Conservation (phyloP, 1,140 invertebrate genomes). For the Drosophila trapezifrons region DNA sequence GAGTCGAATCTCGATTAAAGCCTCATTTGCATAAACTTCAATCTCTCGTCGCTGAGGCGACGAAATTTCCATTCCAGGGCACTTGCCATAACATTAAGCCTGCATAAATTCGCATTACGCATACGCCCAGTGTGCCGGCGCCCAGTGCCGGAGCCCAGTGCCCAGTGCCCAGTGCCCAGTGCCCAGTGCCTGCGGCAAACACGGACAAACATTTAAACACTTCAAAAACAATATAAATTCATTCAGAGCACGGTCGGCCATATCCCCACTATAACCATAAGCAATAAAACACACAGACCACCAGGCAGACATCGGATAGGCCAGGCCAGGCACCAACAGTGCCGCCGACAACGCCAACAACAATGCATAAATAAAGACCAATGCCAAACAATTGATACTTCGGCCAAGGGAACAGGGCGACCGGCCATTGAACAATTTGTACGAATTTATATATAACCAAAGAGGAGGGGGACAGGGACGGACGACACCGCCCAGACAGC, state of each 20-base stretch:
- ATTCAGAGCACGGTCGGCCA: conserved; percentile 56
- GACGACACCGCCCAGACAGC: conserved; percentile 23
- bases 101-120: conserved; percentile 51
- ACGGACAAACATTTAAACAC: conserved; percentile 70
- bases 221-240: conserved; percentile 79
- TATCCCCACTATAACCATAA: conserved; percentile 72
- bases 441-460: conserved; percentile 56
- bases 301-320: conserved; percentile 58
- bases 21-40: conserved; percentile 43
- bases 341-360: conserved; percentile 43
- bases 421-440: conserved; percentile 68
- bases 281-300: conserved; percentile 70
- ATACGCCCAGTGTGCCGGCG: conserved; percentile 36
- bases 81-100: conserved; percentile 50
- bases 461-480: not conserved
- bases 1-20: conserved; percentile 25
- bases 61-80: conserved; percentile 45
- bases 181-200: conserved; percentile 30
- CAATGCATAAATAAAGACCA: conserved; percentile 71
- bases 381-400: conserved; percentile 79
- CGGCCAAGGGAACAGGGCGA: conserved; percentile 43
- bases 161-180: not conserved
- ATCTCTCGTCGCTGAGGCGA: conserved; percentile 25
- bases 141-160: not conserved
- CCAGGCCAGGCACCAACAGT: conserved; percentile 40